These are phyloP conservation scores for Semotilus atromaculatus DNA, from an alignment of 2,797 vertebrate genomes.

Conservation along the genomic window DNA sequence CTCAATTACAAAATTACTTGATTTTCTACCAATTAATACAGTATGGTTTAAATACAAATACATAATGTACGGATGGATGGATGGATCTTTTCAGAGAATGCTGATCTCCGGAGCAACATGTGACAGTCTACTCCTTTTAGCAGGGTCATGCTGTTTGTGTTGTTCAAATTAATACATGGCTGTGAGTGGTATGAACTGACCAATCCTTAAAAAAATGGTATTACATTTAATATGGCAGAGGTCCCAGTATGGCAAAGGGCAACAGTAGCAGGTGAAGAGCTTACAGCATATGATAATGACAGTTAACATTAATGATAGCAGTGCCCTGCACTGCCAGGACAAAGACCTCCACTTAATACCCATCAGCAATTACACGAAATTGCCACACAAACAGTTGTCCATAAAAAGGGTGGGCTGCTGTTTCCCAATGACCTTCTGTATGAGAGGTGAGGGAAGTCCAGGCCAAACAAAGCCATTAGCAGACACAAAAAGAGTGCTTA, in stretches of 20 bases:
- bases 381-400: constrained; percentile 42
- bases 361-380: constrained; percentile 44
- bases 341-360: constrained; percentile 44
- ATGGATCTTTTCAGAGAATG: neutral
- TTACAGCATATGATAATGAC: constrained; percentile 41
- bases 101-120: neutral
- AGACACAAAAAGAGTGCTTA: neutral
- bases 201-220: constrained; percentile 16
- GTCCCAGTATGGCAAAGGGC: constrained; percentile 32
- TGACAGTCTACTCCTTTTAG: neutral
- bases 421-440: constrained; percentile 26
- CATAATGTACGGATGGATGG: no score
- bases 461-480: constrained; percentile 22
- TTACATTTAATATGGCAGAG: constrained; percentile 22
- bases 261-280: constrained; percentile 3
- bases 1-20: neutral
- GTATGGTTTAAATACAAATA: no score
- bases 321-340: constrained; percentile 20
- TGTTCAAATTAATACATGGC: neutral
- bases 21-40: neutral
- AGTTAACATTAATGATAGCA: constrained; percentile 50
- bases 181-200: neutral
- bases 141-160: neutral
- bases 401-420: constrained; percentile 35
- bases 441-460: constrained; percentile 21